Evolutionary conservation across 2,797 vertebrate species (phyloP).

Genomic region (Argyrosomus regius): DNA sequence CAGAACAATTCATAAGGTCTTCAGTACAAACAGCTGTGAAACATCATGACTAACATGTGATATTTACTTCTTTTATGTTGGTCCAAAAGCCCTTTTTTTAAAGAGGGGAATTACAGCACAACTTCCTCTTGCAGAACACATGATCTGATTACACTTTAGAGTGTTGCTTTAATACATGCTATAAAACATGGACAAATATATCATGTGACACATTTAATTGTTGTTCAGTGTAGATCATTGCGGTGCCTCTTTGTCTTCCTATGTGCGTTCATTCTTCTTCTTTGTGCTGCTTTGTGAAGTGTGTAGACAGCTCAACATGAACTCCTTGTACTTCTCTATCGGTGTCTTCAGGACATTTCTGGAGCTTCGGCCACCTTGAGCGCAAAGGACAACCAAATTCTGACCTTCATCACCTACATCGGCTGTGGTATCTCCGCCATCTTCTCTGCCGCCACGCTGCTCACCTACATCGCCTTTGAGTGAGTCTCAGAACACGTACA

Average conservation of each 20-base stretch:
- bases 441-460: slow-evolving; percentile 94
- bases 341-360: slow-evolving; percentile 89
- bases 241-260: too few species aligned
- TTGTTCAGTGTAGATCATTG: too few species aligned
- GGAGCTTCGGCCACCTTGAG: slow-evolving; percentile 83
- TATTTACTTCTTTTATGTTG: not conserved
- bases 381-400: slow-evolving; percentile 84
- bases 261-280: too few species aligned
- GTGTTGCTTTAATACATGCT: too few species aligned
- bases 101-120: too few species aligned
- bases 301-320: too few species aligned
- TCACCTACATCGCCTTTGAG: slow-evolving; percentile 98
- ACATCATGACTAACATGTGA: not conserved
- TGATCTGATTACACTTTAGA: too few species aligned
- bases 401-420: slow-evolving; percentile 95
- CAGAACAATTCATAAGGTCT: not conserved
- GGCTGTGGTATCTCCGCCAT: slow-evolving; percentile 96
- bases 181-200: too few species aligned
- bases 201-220: too few species aligned
- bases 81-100: not conserved
- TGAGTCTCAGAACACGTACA: slow-evolving; percentile 80
- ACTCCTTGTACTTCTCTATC: not conserved
- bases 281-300: too few species aligned
- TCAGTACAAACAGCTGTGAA: not conserved
- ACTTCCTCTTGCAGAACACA: too few species aligned